Base-by-base conservation (phyloP, 2,797 vertebrate genomes). In the Pangasius sanitwongsei region DNA sequence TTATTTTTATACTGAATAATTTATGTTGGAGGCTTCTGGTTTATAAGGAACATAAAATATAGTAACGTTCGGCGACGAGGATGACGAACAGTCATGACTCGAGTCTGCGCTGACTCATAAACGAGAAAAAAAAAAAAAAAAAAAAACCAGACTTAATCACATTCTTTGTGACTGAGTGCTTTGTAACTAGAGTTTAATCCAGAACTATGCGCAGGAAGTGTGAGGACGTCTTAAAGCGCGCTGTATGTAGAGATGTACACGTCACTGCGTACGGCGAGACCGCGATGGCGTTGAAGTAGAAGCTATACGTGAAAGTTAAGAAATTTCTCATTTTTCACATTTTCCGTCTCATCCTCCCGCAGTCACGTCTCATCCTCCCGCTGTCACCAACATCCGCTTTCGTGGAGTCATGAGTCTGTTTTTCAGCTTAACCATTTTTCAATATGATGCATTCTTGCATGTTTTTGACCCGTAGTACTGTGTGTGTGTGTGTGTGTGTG, bases 401-500 rank as follows among this genome's bases (percentile, higher is more conserved):
- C 67, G 13, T 34, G 16, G 83, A 59, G 31, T 86, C 69, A 69
- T 9, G 13, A 31, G 61, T 20, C 16, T 53, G 50, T 8, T 80
- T 55, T 86, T 57, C 28, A 74, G 50, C 50, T 18, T 48, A 31
- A 25, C 59, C 25, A 18, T 81, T 41, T 41, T 44, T 69, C 65
- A 70, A 3, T 61, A 31, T 23, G 34, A 59, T 74, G 55, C 59
- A 55, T 55, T 41, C 48, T 23, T 57, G 23, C 48, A 41, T 31
- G 50, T 82, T 59, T 83, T 83, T 48, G 25, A 61, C 16, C 80
- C 0, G 0, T 37, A 13, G 18, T 74, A 20, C 31, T 83, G 77
- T 53, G 9, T 44, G 74, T 77, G 74, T 53, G 82, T 83, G 72
- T 48, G 82, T 89, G 9, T 44, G 74, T 77, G 74, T 53, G 37